phyloP scores from a whole-genome alignment of 2,113 vertebrate species.

The Pteropus alecto region DNA sequence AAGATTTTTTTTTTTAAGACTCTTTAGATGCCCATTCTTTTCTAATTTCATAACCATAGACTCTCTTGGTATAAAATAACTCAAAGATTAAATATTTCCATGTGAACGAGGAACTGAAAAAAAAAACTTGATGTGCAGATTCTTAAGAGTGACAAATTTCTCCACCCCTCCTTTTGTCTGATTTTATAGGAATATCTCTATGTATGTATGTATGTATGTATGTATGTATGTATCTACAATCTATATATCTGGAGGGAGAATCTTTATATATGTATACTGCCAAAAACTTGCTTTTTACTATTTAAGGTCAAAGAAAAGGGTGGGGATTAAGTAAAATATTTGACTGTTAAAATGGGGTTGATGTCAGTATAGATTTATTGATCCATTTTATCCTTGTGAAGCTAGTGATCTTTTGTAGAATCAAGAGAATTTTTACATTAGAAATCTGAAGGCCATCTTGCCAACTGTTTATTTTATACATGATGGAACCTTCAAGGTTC shows the following conservation, averaged over 20 bases:
- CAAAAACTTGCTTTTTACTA: background rate
- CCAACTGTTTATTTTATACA: conserved; percentile 44
- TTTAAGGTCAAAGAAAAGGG: background rate
- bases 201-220: background rate
- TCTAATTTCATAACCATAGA: background rate
- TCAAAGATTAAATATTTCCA: background rate
- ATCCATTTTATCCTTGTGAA: conserved; percentile 21
- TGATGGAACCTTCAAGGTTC: background rate
- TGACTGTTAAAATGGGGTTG: background rate
- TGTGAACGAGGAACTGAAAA: background rate
- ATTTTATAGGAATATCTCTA: background rate
- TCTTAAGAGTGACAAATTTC: background rate
- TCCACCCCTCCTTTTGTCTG: background rate
- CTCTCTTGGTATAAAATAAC: background rate
- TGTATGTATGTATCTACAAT: background rate
- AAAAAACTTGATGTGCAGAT: background rate
- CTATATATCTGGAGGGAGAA: background rate
- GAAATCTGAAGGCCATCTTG: conserved; percentile 47
- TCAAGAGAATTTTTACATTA: conserved; percentile 17
- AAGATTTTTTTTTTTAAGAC: background rate
- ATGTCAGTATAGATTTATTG: conserved; percentile 24
- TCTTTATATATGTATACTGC: background rate
- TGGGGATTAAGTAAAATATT: background rate
- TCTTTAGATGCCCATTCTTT: background rate
- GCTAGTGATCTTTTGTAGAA: conserved; percentile 12